phyloP scores from a whole-genome alignment of 2,888 invertebrate genomes.

The Conomelus anceps region DNA sequence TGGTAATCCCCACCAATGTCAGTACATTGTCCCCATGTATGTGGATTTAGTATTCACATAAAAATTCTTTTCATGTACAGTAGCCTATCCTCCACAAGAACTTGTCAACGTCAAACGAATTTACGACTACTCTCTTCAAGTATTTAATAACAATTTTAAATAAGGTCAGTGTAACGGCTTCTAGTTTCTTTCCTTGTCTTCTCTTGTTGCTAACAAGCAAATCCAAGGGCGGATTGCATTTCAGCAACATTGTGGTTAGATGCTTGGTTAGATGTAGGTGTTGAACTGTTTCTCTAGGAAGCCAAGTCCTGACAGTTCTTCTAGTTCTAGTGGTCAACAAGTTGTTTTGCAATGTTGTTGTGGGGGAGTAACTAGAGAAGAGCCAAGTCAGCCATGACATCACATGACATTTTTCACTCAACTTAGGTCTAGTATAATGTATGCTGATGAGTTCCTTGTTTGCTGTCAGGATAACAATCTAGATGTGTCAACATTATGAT shows the following conservation, averaged over 20 bases:
- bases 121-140: too few relatives aligned
- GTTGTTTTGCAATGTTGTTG: not conserved
- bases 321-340: not conserved
- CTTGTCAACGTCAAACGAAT: too few relatives aligned
- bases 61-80: too few relatives aligned
- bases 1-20: too few relatives aligned
- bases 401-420: not conserved
- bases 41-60: too few relatives aligned
- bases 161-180: not conserved
- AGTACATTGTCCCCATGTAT: too few relatives aligned
- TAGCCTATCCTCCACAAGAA: too few relatives aligned
- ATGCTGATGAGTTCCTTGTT: not conserved
- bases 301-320: not conserved
- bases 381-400: not conserved
- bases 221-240: not conserved
- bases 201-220: not conserved
- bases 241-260: not conserved
- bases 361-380: not conserved
- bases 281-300: not conserved
- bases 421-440: not conserved
- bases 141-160: not conserved
- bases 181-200: not conserved
- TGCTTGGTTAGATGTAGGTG: not conserved
- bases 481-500: not conserved
- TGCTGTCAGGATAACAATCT: not conserved